Percentiles rank a stretch among this genome's conserved stretches.
phyloP scores from a whole-genome alignment of 2,797 vertebrate species.

The Bryconaethiops microstoma region DNA sequence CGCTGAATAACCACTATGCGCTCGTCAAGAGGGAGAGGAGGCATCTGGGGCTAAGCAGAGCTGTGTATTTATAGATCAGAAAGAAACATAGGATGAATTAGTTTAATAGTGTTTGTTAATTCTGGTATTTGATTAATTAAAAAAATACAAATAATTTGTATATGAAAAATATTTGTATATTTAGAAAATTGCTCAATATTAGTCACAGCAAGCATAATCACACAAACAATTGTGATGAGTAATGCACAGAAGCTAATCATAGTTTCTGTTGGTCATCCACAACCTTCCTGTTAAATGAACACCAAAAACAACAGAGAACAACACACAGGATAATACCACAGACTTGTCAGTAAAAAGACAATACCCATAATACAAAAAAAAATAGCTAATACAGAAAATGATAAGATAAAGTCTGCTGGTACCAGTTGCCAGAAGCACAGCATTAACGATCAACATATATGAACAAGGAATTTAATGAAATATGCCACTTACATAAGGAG shows the following conservation, averaged over 20 bases:
- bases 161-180: slow-evolving; percentile 9
- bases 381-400: slow-evolving; percentile 18
- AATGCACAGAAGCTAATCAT: slow-evolving; percentile 49
- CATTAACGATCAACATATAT: neutral
- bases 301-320: slow-evolving; percentile 57
- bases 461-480: neutral
- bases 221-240: slow-evolving; percentile 55
- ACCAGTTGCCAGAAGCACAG: slow-evolving; percentile 37
- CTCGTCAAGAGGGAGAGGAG: slow-evolving; percentile 83
- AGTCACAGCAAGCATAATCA: slow-evolving; percentile 41
- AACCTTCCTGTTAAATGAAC: slow-evolving; percentile 50
- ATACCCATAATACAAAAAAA: slow-evolving; percentile 8
- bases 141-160: slow-evolving; percentile 10
- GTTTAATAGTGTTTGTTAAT: neutral
- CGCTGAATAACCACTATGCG: slow-evolving; percentile 83
- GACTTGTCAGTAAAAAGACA: slow-evolving; percentile 39
- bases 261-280: slow-evolving; percentile 63
- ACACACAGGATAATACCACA: slow-evolving; percentile 49
- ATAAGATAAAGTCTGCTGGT: slow-evolving; percentile 47
- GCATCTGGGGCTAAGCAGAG: slow-evolving; percentile 79
- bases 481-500: neutral
- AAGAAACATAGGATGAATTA: slow-evolving; percentile 43
- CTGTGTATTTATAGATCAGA: slow-evolving; percentile 59
- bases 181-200: slow-evolving; percentile 1
- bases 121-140: slow-evolving; percentile 6